phyloP scores from a whole-genome alignment of 2,797 vertebrate species.

The Apogon hyalosoma region DNA sequence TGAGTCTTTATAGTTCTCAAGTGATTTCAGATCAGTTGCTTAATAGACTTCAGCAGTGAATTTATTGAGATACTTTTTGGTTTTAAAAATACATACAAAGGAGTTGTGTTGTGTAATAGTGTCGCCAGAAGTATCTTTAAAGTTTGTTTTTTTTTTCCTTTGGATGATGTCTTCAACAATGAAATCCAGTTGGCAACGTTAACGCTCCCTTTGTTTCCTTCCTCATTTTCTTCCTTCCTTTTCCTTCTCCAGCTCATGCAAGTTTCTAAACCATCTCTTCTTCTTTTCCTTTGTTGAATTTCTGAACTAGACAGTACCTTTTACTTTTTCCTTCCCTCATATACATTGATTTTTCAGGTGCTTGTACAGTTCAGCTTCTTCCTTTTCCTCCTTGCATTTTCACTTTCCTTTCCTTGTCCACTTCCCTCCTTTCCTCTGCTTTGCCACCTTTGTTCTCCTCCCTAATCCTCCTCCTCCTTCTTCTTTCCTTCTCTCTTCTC shows the following conservation, averaged over 20 bases:
- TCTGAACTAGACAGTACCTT: too few species aligned
- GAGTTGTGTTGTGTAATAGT: constrained; percentile 41
- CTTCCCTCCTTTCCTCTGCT: background rate
- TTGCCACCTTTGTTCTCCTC: background rate
- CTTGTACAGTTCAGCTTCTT: too few species aligned
- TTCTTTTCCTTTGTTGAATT: too few species aligned
- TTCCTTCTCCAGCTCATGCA: too few species aligned
- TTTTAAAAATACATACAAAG: constrained; percentile 34
- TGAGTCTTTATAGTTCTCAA: constrained; percentile 63
- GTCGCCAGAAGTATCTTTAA: constrained; percentile 24
- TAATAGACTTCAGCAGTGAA: constrained; percentile 49
- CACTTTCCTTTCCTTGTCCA: background rate
- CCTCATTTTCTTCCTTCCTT: background rate
- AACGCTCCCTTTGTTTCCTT: background rate
- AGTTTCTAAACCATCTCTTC: too few species aligned
- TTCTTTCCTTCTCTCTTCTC: background rate
- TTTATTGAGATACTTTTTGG: constrained; percentile 48
- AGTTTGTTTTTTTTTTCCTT: constrained; percentile 24
- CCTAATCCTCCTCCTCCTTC: constrained; percentile 5
- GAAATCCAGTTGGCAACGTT: background rate
- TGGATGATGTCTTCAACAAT: constrained; percentile 17
- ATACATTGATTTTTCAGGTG: too few species aligned
- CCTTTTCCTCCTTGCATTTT: background rate
- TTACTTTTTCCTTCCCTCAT: too few species aligned
- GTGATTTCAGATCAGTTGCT: constrained; percentile 60